Percentiles rank a stretch among this genome's conserved stretches.
phyloP scores from a whole-genome alignment of 2,888 invertebrate genomes.

The Helobdella robusta region DNA sequence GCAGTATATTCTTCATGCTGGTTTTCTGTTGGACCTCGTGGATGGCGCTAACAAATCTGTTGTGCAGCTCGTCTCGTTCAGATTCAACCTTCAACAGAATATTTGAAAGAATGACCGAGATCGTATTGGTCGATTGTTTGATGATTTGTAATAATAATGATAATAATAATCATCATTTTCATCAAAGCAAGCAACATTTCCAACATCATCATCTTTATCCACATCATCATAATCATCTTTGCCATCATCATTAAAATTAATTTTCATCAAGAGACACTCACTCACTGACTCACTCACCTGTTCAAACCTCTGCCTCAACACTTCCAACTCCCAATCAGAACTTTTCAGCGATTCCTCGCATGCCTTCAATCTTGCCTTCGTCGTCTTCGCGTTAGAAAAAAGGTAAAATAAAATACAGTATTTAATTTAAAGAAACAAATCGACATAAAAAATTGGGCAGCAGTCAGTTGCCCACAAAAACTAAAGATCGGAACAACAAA shows the following conservation, averaged over 20 bases:
- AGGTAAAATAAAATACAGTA: no score
- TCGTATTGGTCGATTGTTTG: not conserved
- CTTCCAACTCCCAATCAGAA: constrained; percentile 51
- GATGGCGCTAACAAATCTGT: constrained; percentile 70
- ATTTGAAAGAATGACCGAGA: no score
- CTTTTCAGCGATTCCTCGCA: constrained; percentile 54
- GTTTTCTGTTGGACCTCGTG: constrained; percentile 78
- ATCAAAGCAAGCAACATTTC: not conserved
- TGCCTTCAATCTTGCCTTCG: constrained; percentile 52
- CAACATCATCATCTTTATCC: no score
- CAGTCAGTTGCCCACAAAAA: no score
- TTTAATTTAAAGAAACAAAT: no score
- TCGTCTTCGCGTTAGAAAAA: constrained; percentile 53
- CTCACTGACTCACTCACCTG: no score
- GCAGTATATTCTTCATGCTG: constrained; percentile 67
- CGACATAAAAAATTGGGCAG: no score
- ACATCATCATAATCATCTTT: no score
- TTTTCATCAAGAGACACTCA: no score
- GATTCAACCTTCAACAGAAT: constrained; percentile 52
- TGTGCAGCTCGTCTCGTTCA: constrained; percentile 70
- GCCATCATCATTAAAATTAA: no score
- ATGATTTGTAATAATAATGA: not conserved
- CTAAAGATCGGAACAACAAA: no score
- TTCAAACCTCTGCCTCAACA: constrained; percentile 67
- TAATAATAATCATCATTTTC: not conserved